Evolutionary conservation across 2,797 vertebrate genomes (phyloP).

Genomic region (Echiichthys vipera): DNA sequence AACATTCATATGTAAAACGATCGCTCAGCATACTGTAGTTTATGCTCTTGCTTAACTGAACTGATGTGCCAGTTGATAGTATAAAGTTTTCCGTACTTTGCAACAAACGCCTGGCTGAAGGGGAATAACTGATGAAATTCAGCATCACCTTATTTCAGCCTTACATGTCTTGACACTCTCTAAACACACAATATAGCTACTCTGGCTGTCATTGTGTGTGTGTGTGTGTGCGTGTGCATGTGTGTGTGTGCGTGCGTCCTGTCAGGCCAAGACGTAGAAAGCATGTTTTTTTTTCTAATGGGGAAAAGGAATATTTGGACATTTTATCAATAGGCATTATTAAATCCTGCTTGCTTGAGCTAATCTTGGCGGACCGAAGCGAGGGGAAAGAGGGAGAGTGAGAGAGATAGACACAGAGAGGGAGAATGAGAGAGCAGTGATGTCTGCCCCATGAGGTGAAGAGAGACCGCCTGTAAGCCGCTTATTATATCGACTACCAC

Average conservation of each 20-base stretch:
- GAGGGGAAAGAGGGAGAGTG: slow-evolving; percentile 47
- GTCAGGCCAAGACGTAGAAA: slow-evolving; percentile 60
- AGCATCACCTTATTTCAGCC: slow-evolving; percentile 66
- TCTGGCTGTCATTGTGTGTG: slow-evolving; percentile 45
- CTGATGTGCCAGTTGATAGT: neutral
- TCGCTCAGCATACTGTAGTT: too few species aligned
- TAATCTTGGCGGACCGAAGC: slow-evolving; percentile 82
- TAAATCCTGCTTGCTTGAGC: slow-evolving; percentile 89
- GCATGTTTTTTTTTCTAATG: slow-evolving; percentile 79
- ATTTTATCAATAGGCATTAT: slow-evolving; percentile 90
- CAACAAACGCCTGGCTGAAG: slow-evolving; percentile 43
- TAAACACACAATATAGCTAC: slow-evolving; percentile 45
- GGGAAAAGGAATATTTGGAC: slow-evolving; percentile 88
- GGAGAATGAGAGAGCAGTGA: slow-evolving; percentile 72
- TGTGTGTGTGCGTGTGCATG: slow-evolving; percentile 44
- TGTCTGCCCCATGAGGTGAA: slow-evolving; percentile 91
- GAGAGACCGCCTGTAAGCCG: slow-evolving; percentile 97
- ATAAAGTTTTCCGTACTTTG: slow-evolving; percentile 43
- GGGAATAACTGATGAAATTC: slow-evolving; percentile 58
- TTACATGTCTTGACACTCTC: slow-evolving; percentile 59
- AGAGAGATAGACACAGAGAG: slow-evolving; percentile 53
- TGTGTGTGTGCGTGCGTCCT: slow-evolving; percentile 43
- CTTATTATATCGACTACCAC: slow-evolving; percentile 99
- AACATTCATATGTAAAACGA: too few species aligned
- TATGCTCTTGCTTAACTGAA: too few species aligned